Evolutionary conservation across 1,140 invertebrate species (phyloP).

Genomic region (Pygmarrhopalites habei): DNA sequence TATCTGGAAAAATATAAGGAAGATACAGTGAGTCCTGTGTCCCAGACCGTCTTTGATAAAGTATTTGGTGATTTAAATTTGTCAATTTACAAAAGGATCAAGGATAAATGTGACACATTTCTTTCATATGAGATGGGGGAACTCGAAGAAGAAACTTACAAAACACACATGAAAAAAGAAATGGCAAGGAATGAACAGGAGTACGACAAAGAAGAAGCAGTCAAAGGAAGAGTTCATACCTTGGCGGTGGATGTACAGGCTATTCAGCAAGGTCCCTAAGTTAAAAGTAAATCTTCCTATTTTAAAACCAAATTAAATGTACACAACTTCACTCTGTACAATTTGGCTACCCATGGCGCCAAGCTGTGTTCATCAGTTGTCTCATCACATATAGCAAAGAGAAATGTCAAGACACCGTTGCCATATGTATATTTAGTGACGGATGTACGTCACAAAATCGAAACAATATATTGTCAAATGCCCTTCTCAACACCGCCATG

Average conservation of each 20-base stretch:
- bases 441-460: constrained; percentile 43
- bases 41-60: neutral
- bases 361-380: constrained; percentile 14
- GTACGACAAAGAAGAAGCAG: neutral
- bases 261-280: constrained; percentile 29
- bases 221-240: neutral
- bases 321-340: constrained; percentile 29
- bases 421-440: neutral
- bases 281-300: constrained; percentile 40
- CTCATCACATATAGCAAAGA: constrained; percentile 7
- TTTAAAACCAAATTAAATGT: constrained; percentile 35
- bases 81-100: neutral
- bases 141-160: neutral
- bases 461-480: constrained; percentile 32
- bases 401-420: neutral
- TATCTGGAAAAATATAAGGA: neutral
- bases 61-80: neutral
- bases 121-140: neutral
- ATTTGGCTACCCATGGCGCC: constrained; percentile 24
- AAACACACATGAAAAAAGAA: neutral
- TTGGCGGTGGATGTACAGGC: constrained; percentile 3
- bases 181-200: neutral
- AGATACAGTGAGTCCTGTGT: neutral
- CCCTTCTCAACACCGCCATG: constrained; percentile 2
- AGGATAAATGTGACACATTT: constrained; percentile 5